Conservation (phyloP, 1,140 invertebrate genomes). For the Drosophila pruinosa region DNA sequence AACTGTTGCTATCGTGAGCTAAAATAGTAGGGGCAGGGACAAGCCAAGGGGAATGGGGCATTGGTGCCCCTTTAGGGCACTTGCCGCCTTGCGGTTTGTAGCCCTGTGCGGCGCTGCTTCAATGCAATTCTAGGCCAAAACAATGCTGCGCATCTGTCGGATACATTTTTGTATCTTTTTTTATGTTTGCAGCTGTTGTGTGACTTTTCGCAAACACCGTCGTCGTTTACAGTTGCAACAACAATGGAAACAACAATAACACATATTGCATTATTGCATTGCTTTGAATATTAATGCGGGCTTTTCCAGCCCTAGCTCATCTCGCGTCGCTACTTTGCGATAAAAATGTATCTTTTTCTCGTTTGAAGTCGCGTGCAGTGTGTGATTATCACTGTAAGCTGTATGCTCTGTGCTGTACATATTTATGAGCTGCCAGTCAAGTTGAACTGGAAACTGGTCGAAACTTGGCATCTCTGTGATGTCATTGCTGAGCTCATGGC, state of each 20-base stretch:
- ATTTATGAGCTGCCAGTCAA: slow-evolving; percentile 69
- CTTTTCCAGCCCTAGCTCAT: slow-evolving; percentile 40
- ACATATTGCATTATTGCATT: slow-evolving; percentile 63
- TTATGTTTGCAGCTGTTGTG: slow-evolving; percentile 37
- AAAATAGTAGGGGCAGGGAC: neutral
- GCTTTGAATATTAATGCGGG: slow-evolving; percentile 71
- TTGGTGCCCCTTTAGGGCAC: slow-evolving; percentile 38
- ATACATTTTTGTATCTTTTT: slow-evolving; percentile 12
- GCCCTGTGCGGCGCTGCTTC: slow-evolving; percentile 46
- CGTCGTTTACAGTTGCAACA: slow-evolving; percentile 50
- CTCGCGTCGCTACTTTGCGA: slow-evolving; percentile 17
- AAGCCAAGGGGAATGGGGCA: neutral
- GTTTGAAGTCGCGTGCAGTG: slow-evolving; percentile 7
- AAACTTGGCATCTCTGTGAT: slow-evolving; percentile 41
- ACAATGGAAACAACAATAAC: slow-evolving; percentile 35
- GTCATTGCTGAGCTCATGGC: slow-evolving; percentile 49
- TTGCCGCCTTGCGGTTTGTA: slow-evolving; percentile 46
- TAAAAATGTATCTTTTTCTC: slow-evolving; percentile 30
- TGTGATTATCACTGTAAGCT: slow-evolving; percentile 41
- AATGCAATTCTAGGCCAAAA: slow-evolving; percentile 69
- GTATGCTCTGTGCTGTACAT: slow-evolving; percentile 47
- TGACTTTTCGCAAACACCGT: slow-evolving; percentile 43
- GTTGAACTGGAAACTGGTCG: slow-evolving; percentile 64
- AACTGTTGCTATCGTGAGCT: slow-evolving; percentile 51
- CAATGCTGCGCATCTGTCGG: slow-evolving; percentile 51